Evolutionary conservation across 53 echinoderm and acorn worm genomes (phyloP).

Genomic region (Holothuria leucospilota): DNA sequence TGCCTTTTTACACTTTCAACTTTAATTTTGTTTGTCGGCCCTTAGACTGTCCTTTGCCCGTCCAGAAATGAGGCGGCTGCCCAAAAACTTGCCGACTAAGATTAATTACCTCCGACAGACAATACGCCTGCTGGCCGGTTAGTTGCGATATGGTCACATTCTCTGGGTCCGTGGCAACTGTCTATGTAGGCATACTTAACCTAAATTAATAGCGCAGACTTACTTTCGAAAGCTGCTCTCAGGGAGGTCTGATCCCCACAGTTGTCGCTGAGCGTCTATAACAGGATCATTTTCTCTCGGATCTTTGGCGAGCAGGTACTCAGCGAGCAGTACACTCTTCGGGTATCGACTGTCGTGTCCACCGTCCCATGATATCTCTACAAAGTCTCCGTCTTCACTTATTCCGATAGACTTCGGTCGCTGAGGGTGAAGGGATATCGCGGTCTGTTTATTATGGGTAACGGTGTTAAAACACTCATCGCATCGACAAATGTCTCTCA

Average conservation of each 20-base stretch:
- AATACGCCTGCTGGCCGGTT: no score
- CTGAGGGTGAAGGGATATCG: neutral
- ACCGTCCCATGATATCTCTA: conserved; percentile 13
- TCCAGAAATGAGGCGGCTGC: no score
- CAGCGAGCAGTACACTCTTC: neutral
- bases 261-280: neutral
- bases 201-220: neutral
- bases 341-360: conserved; percentile 33
- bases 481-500: conserved; percentile 44
- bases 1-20: no score
- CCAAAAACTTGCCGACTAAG: no score
- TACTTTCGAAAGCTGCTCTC: conserved; percentile 9
- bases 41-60: no score
- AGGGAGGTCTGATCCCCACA: conserved; percentile 1
- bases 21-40: no score
- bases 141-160: no score
- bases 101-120: no score
- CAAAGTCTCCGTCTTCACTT: neutral
- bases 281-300: conserved; percentile 1
- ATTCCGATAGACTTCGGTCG: neutral
- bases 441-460: conserved; percentile 14
- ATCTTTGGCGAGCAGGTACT: neutral
- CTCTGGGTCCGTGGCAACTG: no score
- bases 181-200: no score
- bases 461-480: conserved; percentile 8